Evolutionary conservation across 2,797 vertebrate genomes (phyloP), one percentile per base, ranked within the genome.

Genomic region (Anguilla anguilla): DNA sequence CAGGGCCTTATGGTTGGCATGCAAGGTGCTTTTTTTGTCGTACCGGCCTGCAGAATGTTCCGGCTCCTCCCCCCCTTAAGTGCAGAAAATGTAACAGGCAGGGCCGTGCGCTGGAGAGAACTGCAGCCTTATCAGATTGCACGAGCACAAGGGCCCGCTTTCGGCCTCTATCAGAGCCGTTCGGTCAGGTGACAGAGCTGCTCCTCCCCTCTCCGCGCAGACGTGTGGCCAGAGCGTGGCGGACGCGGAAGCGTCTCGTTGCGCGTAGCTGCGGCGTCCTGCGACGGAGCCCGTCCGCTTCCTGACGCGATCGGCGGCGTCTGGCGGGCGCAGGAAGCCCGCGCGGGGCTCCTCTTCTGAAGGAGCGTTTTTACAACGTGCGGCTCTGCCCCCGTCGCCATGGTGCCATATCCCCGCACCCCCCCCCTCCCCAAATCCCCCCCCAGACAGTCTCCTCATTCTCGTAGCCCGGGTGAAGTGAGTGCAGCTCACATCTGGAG

Each of bases 141-240:
- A 28, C 19, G 13, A 49, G 77, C 35, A 59, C 51, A 49, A 86
- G 53, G 57, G 72, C 53, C 19, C 19, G 53, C 74, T 86, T 43
- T 84, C 43, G 39, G 69, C 39, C 3, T 51, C 49, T 6, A 69
- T 28, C 59, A 49, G 81, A 69, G 19, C 9, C 59, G 89, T 91
- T 88, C 22, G 0, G 81, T 94, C 92, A 93, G 87, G 87, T 92
- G 91, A 92, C 89, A 67, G 22, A 13, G 25, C 74, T 81, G 59
- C 17, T 84, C 90, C 92, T 92, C 87, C 89, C 91, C 83, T 89
- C 89, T 6, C 61, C 82, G 89, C n/a, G 61, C 39, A 51, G 39
- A 85, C 10, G 43, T 3, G 77, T 64, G 22, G 59, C 67, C 15
- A 15, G 28, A 31, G 15, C 61, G 61, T 61, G 22, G 22, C 5